Percentiles rank a stretch among this genome's conserved stretches.
Evolutionary conservation across 2,888 invertebrate species (phyloP).

Genomic region (Mesorhabditis belari): DNA sequence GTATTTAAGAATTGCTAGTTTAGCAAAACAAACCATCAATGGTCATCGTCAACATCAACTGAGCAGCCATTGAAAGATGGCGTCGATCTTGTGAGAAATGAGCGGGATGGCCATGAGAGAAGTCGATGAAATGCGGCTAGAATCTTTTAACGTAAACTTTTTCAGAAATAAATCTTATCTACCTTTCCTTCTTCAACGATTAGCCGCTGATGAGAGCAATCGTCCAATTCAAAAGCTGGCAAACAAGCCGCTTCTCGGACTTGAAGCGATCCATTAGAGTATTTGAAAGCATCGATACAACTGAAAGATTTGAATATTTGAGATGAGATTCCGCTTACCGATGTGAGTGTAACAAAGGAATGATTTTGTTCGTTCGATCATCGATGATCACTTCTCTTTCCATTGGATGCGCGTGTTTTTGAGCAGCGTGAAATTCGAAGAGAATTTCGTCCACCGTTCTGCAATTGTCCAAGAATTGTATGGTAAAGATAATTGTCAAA

Average conservation of each 20-base stretch:
- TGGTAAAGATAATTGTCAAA: too few relatives aligned
- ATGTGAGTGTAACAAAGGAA: not conserved
- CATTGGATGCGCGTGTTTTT: not conserved
- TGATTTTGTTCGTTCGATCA: not conserved
- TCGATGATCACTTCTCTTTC: not conserved
- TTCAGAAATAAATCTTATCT: not conserved
- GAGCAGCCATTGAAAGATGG: not conserved
- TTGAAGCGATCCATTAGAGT: not conserved
- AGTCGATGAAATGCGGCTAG: not conserved
- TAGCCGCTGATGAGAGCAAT: not conserved
- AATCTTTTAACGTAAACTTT: not conserved
- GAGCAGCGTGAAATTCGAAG: not conserved
- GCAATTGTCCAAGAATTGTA: too few relatives aligned
- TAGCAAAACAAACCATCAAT: not conserved
- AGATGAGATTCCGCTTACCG: too few relatives aligned
- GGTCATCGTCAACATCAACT: not conserved
- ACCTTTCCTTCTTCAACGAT: not conserved
- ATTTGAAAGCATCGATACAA: not conserved
- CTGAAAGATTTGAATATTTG: not conserved
- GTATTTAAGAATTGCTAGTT: too few relatives aligned
- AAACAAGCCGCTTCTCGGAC: not conserved
- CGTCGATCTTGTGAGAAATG: not conserved
- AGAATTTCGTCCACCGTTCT: not conserved
- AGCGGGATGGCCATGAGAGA: not conserved
- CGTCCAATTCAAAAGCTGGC: not conserved